phyloP scores from a whole-genome alignment of 2,888 invertebrate genomes.

The Oscheius sp. region DNA sequence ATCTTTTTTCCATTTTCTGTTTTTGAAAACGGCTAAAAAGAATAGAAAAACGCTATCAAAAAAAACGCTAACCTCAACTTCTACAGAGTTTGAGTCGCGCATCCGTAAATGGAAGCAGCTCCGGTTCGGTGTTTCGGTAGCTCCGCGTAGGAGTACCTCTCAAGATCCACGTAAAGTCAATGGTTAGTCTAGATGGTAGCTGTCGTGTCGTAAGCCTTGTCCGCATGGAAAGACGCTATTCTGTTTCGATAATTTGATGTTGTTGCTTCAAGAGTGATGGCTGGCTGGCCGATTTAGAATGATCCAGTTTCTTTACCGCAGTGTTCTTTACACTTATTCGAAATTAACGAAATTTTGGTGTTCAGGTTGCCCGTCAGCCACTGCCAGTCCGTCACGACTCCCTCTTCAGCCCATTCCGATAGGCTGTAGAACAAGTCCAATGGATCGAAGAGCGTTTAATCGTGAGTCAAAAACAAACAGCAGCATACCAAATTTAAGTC shows the following conservation, averaged over 20 bases:
- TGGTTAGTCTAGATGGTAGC: constrained; percentile 19
- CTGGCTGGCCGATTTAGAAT: neutral
- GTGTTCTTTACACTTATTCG: neutral
- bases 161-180: constrained; percentile 35
- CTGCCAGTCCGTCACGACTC: constrained; percentile 19
- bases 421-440: constrained; percentile 37
- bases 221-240: neutral
- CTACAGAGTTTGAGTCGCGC: constrained; percentile 35
- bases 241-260: neutral
- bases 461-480: constrained; percentile 1
- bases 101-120: constrained; percentile 38
- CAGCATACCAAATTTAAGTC: neutral
- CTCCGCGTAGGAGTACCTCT: constrained; percentile 33
- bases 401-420: constrained; percentile 23
- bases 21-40: too few species aligned
- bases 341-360: neutral
- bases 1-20: too few species aligned
- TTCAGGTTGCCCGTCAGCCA: constrained; percentile 24
- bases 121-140: constrained; percentile 32
- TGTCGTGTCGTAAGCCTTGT: constrained; percentile 16
- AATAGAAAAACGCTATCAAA: too few species aligned
- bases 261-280: neutral
- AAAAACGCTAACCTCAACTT: neutral
- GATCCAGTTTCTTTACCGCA: neutral
- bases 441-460: constrained; percentile 23